Percentiles rank a stretch among this genome's conserved stretches.
Evolutionary conservation across 2,113 vertebrate genomes (phyloP).

Genomic region (Vulpes ferrilata): DNA sequence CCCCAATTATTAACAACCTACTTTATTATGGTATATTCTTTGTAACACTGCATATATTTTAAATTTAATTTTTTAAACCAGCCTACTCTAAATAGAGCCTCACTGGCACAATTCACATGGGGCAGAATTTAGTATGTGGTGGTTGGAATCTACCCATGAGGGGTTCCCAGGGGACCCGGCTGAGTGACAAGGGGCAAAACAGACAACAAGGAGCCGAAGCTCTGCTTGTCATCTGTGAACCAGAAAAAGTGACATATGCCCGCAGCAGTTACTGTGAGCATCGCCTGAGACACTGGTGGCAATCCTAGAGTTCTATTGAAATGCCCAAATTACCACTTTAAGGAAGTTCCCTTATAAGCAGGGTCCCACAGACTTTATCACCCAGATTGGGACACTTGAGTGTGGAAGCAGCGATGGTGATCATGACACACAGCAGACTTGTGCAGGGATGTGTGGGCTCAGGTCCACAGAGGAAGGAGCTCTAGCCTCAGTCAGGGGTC

Average conservation of each 20-base stretch:
- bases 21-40: background rate
- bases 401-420: no score
- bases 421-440: background rate
- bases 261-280: background rate
- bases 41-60: background rate
- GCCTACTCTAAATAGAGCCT: background rate
- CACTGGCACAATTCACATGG: background rate
- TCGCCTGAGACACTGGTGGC: accelerated
- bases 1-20: background rate
- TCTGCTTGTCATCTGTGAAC: background rate
- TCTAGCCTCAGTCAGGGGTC: background rate
- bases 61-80: slow-evolving; percentile 12
- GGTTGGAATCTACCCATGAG: background rate
- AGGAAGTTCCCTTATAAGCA: background rate
- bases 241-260: background rate
- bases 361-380: background rate
- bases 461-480: background rate
- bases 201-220: background rate
- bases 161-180: background rate
- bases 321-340: background rate
- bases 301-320: background rate
- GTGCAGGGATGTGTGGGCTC: background rate
- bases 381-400: background rate
- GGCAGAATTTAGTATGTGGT: background rate
- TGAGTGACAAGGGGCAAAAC: background rate